These are phyloP conservation scores for Tachina grossa DNA, from an alignment of 2,888 invertebrate species.

Conservation along the genomic window DNA sequence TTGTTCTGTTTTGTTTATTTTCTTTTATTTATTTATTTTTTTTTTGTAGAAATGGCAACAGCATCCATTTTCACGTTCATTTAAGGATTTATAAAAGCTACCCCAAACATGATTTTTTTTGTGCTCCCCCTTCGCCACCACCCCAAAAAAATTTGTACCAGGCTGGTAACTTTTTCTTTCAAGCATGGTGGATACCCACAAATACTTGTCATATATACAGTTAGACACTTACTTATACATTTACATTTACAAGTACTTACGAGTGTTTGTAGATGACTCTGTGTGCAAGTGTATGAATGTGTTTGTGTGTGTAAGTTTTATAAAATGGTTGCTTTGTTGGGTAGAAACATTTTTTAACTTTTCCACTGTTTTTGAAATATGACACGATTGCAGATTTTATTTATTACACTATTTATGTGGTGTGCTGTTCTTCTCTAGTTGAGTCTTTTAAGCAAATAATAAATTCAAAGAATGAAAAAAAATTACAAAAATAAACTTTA, in stretches of 20 bases:
- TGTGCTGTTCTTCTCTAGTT: conserved; percentile 34
- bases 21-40: background rate
- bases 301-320: conserved; percentile 53
- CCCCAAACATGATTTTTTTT: background rate
- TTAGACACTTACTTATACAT: conserved; percentile 8
- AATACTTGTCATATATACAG: conserved; percentile 53
- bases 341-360: conserved; percentile 67
- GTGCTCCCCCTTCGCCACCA: conserved; percentile 29
- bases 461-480: conserved; percentile 34
- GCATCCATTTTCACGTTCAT: conserved; percentile 66
- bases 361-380: conserved; percentile 78
- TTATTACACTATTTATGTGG: conserved; percentile 34
- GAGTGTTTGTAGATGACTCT: background rate
- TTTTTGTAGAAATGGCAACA: conserved; percentile 39
- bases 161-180: background rate
- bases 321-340: conserved; percentile 72
- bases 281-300: conserved; percentile 11
- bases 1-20: conserved; percentile 26
- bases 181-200: conserved; percentile 28
- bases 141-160: background rate
- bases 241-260: background rate
- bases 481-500: conserved; percentile 13
- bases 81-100: conserved; percentile 60
- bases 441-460: conserved; percentile 54
- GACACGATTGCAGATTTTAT: conserved; percentile 76